Evolutionary conservation across 1,140 invertebrate species (phyloP).

Genomic region (Contarinia nasturtii): DNA sequence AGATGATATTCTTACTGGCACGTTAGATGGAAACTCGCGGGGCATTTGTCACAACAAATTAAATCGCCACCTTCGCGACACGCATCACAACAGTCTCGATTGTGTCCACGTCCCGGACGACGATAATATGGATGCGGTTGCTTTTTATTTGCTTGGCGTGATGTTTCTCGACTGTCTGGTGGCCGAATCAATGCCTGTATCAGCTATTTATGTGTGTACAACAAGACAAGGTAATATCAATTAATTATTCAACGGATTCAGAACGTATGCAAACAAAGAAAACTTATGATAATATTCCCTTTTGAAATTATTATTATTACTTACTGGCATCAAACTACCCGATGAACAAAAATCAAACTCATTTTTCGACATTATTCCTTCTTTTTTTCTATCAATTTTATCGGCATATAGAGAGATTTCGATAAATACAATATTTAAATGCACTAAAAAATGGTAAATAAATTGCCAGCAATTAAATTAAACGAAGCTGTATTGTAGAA

Average conservation of each 20-base stretch:
- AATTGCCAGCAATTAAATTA: too few relatives aligned
- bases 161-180: background rate
- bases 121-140: conserved; percentile 66
- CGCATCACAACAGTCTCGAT: conserved; percentile 81
- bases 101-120: conserved; percentile 72
- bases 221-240: background rate
- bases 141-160: conserved; percentile 24
- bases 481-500: too few relatives aligned
- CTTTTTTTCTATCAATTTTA: conserved; percentile 2
- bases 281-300: too few relatives aligned
- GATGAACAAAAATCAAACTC: background rate
- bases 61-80: conserved; percentile 85
- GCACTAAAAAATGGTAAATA: too few relatives aligned
- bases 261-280: background rate
- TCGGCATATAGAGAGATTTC: too few relatives aligned
- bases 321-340: background rate
- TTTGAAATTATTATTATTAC: background rate
- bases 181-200: background rate
- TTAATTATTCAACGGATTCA: too few relatives aligned
- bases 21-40: conserved; percentile 81
- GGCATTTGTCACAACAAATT: conserved; percentile 89
- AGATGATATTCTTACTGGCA: conserved; percentile 59
- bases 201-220: too few relatives aligned
- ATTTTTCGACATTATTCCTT: background rate
- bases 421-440: too few relatives aligned